Percentiles rank a stretch among this genome's conserved stretches.
Conservation (phyloP, 2,113 vertebrate species). For the Hyperoodon ampullatus region DNA sequence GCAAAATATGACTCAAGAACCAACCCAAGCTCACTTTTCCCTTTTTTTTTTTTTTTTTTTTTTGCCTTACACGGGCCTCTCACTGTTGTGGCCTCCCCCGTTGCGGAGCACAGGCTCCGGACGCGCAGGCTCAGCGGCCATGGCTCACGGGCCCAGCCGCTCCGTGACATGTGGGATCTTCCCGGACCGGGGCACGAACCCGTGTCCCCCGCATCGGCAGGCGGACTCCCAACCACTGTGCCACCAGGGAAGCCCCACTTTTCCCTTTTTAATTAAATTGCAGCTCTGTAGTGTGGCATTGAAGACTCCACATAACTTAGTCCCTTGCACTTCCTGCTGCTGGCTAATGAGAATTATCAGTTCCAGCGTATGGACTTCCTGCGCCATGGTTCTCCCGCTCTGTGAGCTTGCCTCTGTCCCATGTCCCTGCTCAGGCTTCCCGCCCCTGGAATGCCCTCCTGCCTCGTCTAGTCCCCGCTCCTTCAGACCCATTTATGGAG, state of each 20-base stretch:
- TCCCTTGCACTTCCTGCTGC: not conserved
- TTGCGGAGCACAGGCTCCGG: too few relatives aligned
- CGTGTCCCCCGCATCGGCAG: too few relatives aligned
- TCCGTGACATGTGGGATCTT: too few relatives aligned
- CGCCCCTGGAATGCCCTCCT: fast-evolving
- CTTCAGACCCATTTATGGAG: not conserved
- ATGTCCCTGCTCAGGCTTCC: not conserved
- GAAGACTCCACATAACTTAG: not conserved
- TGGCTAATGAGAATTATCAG: not conserved
- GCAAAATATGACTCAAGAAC: not conserved
- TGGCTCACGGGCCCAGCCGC: too few relatives aligned
- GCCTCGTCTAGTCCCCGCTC: not conserved
- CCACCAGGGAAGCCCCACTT: too few relatives aligned
- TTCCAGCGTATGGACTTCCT: not conserved
- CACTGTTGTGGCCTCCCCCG: too few relatives aligned
- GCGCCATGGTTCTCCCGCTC: not conserved
- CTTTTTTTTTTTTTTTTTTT: not conserved
- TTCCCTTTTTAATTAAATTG: not conserved
- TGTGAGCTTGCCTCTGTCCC: not conserved
- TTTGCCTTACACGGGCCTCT: too few relatives aligned
- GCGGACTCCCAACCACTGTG: too few relatives aligned
- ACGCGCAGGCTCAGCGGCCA: too few relatives aligned
- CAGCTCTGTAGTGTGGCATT: not conserved
- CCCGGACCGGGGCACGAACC: too few relatives aligned
- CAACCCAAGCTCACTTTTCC: not conserved